Base-by-base conservation (phyloP, 2,888 invertebrate species). In the Pristionchus mayeri region DNA sequence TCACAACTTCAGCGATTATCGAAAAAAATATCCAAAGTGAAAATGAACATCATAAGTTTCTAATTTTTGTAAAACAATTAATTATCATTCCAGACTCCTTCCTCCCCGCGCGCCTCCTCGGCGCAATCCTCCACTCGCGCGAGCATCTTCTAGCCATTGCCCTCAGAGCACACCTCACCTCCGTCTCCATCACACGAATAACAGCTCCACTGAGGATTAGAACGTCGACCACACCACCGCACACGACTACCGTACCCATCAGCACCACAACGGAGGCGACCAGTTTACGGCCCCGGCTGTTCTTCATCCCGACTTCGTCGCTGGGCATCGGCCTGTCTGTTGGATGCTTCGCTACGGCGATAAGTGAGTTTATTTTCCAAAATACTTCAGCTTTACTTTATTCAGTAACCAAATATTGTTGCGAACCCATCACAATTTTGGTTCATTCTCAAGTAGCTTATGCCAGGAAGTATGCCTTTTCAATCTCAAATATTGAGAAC, bases 121-220 rank as follows among this genome's bases (percentile, higher is more conserved):
- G 80, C 0, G 34, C 57, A 1, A 80, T 80, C 40, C 80, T 80
- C 24, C 80, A 80, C 18, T 80, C 80, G 11, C 54, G 80, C 9
- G 76, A 78, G 50, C 76, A 78, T 18, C 50, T 78, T 11, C 27
- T 80, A 4, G 80, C 57, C 24, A 44, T 57, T n/a, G 44, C 54
- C 0, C 27, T 54, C 44, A 40, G 75, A 11, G 75, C 40, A 11
- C 75, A 75, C 44, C 75, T 75, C 48, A 24, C 48, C n/a, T 11
- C 75, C 37, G 48, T 75, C 37, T 34, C n/a, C 37, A 40, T 75
- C 48, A 40, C 44, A 11, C 44, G 13, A 44, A 3, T 24, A n/a
- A 13, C 48, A 44, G 48, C 52, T 79, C 9, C 11, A 27, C 24
- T 18, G 9, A 48, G 52, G 27, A 48, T 16, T n/a, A 18, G 27